phyloP scores from a whole-genome alignment of 2,113 vertebrate genomes.

The Bubo blakistoni region DNA sequence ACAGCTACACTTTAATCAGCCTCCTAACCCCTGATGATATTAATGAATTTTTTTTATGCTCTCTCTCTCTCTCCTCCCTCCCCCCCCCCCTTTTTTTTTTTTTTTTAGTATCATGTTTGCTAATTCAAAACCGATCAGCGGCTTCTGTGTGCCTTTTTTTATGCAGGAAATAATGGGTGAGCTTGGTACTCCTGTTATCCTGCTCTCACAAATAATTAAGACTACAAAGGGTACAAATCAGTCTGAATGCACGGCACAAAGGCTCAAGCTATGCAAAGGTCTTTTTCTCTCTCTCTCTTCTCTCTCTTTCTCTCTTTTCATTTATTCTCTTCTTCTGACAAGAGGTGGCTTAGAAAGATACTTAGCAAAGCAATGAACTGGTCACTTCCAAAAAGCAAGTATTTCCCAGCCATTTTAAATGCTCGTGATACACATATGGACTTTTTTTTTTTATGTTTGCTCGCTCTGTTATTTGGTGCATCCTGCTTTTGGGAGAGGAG shows the following conservation, averaged over 20 bases:
- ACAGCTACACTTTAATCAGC: conserved; percentile 99
- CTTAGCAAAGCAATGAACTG: conserved; percentile 64
- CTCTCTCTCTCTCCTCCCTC: conserved; percentile 31
- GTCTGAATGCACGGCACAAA: conserved; percentile 97
- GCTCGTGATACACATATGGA: neutral
- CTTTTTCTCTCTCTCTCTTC: conserved; percentile 72
- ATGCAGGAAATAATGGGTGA: conserved; percentile 99
- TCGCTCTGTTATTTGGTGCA: neutral
- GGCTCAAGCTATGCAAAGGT: conserved; percentile 83
- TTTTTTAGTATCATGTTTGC: conserved; percentile 99
- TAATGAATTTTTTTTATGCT: conserved; percentile 94
- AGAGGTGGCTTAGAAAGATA: conserved; percentile 75
- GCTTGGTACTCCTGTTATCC: conserved; percentile 99
- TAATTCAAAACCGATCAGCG: conserved; percentile 99
- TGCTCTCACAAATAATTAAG: conserved; percentile 99
- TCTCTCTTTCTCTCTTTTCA: conserved; percentile 66
- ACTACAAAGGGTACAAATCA: conserved; percentile 99
- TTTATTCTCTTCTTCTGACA: conserved; percentile 76
- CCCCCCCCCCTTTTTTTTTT: conserved; percentile 72
- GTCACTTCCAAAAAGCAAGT: conserved; percentile 54
- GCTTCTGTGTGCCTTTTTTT: conserved; percentile 99
- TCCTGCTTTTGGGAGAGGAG: neutral
- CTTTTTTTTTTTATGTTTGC: neutral
- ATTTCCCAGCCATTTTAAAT: conserved; percentile 52
- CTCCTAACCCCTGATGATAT: conserved; percentile 99